Conservation (phyloP, 2,113 vertebrate genomes). For the Struthio camelus region DNA sequence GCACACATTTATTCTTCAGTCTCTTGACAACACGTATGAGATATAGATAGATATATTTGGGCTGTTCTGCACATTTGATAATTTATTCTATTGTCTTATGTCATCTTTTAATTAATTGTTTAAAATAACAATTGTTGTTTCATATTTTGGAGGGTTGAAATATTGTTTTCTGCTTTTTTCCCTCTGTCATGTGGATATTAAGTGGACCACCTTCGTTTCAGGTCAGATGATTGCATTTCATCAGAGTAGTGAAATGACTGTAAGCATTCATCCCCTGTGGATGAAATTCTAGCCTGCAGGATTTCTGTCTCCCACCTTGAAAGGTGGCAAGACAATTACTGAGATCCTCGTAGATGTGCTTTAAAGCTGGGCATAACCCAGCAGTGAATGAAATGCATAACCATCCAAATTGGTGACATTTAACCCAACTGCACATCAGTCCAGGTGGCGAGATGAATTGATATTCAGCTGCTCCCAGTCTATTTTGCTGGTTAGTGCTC, state of each 20-base stretch:
- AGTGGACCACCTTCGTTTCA: not conserved
- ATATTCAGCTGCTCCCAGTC: constrained; percentile 24
- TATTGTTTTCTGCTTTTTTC: not conserved
- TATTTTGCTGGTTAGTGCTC: constrained; percentile 40
- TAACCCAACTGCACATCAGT: constrained; percentile 19
- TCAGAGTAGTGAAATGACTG: not conserved
- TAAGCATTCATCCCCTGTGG: not conserved
- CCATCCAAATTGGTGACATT: constrained; percentile 41
- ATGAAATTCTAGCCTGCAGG: constrained; percentile 8
- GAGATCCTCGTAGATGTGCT: not conserved
- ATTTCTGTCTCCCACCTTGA: constrained; percentile 13
- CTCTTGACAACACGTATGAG: not conserved
- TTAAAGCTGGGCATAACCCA: constrained; percentile 38
- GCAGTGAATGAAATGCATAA: constrained; percentile 30
- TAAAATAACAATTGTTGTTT: not conserved
- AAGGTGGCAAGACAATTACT: constrained; percentile 7
- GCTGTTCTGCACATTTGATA: not conserved
- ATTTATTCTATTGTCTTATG: not conserved
- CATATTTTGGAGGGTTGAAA: not conserved
- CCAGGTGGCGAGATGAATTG: constrained; percentile 60
- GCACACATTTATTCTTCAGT: not conserved
- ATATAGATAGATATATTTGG: too few species aligned
- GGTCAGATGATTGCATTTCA: not conserved
- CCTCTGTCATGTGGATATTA: not conserved
- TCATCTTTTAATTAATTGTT: not conserved